Evolutionary conservation across 2,888 invertebrate species (phyloP).

Genomic region (Meganola albula): DNA sequence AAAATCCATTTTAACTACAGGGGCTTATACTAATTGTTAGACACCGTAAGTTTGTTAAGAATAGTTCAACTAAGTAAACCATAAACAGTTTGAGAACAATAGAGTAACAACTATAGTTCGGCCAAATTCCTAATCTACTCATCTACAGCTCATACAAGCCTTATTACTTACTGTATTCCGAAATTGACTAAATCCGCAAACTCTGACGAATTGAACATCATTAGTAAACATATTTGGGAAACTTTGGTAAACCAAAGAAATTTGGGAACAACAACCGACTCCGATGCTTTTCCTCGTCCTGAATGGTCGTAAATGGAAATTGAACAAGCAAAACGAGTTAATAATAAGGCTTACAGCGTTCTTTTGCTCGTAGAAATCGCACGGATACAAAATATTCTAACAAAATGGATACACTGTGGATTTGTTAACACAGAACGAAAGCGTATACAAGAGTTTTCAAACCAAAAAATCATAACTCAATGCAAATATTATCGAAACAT

Average conservation of each 20-base stretch:
- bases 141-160: background rate
- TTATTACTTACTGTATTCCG: background rate
- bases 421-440: conserved; percentile 39
- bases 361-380: conserved; percentile 9
- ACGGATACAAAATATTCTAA: conserved; percentile 29
- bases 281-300: conserved; percentile 15
- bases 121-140: background rate
- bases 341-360: conserved; percentile 30
- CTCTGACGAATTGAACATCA: background rate
- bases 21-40: too few species aligned
- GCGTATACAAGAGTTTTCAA: too few species aligned
- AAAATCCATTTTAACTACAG: too few species aligned
- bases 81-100: too few species aligned
- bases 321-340: conserved; percentile 33
- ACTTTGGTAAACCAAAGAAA: conserved; percentile 15
- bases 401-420: conserved; percentile 25
- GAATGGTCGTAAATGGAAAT: conserved; percentile 33
- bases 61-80: too few species aligned
- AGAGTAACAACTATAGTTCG: too few species aligned
- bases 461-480: too few species aligned
- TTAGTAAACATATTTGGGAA: background rate
- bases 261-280: conserved; percentile 22
- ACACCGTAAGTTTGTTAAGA: too few species aligned
- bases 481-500: too few species aligned
- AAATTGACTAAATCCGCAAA: background rate